Conservation (phyloP, 2,888 invertebrate genomes). For the Meteorus cinctellus region DNA sequence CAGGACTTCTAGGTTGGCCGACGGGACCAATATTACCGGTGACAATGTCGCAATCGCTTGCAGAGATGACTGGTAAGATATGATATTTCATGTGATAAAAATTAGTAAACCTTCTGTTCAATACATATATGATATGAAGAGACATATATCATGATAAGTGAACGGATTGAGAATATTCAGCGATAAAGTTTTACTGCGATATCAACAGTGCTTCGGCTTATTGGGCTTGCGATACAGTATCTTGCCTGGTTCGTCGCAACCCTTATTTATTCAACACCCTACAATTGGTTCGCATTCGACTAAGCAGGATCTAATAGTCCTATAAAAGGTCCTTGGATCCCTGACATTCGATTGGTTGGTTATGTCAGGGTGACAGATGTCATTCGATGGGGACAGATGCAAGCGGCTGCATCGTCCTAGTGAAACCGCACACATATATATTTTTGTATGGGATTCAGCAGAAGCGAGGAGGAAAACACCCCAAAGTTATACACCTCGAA, state of each 20-base stretch:
- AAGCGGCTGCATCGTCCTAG: constrained; percentile 25
- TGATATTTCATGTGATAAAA: neutral
- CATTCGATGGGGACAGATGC: constrained; percentile 49
- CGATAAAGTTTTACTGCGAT: neutral
- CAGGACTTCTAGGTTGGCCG: constrained; percentile 57
- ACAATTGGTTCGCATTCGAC: constrained; percentile 68
- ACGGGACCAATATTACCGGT: constrained; percentile 58
- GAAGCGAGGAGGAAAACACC: constrained; percentile 56
- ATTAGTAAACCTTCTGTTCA: neutral
- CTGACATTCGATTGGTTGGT: constrained; percentile 61
- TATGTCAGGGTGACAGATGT: constrained; percentile 66
- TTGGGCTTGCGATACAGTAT: neutral
- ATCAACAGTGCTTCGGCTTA: neutral
- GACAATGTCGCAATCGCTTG: constrained; percentile 65
- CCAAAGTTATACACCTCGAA: constrained; percentile 57
- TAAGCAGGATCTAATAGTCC: constrained; percentile 73
- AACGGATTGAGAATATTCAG: neutral
- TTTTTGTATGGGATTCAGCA: constrained; percentile 52
- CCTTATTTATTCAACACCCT: constrained; percentile 73
- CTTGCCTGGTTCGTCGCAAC: constrained; percentile 49
- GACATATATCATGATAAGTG: neutral
- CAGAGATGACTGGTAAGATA: constrained; percentile 69
- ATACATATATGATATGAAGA: too few species aligned
- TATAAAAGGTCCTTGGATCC: constrained; percentile 66
- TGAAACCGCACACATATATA: constrained; percentile 31